A percentile compares a stretch with the other conserved stretches of the same genome.
Conservation (phyloP, 2,113 vertebrate species). For the Eubucco bourcierii region DNA sequence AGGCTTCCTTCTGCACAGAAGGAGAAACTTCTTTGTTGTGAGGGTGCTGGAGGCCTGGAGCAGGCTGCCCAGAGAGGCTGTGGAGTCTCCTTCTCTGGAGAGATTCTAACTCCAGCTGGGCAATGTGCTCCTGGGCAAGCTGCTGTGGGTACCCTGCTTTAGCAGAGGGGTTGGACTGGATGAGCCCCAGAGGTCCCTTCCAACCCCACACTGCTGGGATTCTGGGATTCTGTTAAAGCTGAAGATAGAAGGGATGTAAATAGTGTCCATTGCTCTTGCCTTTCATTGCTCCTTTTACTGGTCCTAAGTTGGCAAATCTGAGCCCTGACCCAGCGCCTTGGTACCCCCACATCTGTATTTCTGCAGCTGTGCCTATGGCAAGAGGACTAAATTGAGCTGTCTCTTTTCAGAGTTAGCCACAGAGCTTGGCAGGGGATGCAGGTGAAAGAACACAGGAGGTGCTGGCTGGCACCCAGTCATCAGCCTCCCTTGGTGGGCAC, state of each 20-base stretch:
- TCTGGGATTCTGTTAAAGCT: not conserved
- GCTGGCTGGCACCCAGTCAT: not conserved
- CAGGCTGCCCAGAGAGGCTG: no score
- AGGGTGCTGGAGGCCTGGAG: no score
- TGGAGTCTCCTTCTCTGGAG: no score
- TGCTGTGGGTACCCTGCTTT: no score
- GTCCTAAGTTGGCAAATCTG: not conserved
- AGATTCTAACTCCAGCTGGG: no score
- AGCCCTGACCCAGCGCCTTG: rapidly evolving
- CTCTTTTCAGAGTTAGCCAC: not conserved
- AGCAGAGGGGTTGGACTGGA: no score
- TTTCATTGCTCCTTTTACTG: not conserved
- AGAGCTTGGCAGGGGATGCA: not conserved
- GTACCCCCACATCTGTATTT: not conserved
- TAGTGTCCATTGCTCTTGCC: not conserved
- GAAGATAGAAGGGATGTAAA: not conserved
- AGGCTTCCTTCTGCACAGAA: no score
- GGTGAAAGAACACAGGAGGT: not conserved
- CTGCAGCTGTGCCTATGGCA: not conserved
- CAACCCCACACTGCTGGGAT: no score
- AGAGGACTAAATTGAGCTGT: rapidly evolving
- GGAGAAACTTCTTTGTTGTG: no score
- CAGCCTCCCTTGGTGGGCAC: not conserved
- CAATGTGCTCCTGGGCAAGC: no score
- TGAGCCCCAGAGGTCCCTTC: no score